phyloP scores from a whole-genome alignment of 2,888 invertebrate species.

The Tetranychus piercei region DNA sequence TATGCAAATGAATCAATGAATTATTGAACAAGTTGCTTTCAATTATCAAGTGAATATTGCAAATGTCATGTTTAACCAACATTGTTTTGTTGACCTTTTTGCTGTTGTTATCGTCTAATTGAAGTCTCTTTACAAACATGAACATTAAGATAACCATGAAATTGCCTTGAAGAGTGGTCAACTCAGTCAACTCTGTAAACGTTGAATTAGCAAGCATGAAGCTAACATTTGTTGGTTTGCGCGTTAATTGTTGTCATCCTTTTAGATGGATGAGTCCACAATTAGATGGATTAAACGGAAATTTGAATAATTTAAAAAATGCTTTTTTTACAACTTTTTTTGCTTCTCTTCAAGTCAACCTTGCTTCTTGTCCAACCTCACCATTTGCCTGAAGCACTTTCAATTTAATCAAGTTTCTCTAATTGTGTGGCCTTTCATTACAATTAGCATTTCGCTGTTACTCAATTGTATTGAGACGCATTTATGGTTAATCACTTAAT shows the following conservation, averaged over 20 bases:
- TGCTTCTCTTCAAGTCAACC: too few species aligned
- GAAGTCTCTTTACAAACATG: background rate
- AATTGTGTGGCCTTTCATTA: background rate
- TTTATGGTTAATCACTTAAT: background rate
- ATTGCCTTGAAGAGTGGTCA: background rate
- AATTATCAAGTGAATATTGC: background rate
- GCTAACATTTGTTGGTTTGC: background rate
- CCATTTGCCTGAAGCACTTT: background rate
- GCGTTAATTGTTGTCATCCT: background rate
- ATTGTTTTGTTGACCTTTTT: background rate
- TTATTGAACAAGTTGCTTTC: background rate
- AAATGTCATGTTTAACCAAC: background rate
- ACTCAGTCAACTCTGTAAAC: background rate
- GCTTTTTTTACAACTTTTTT: too few species aligned
- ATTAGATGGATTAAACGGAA: background rate
- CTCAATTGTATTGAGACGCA: background rate
- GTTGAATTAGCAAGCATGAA: background rate
- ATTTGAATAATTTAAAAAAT: background rate
- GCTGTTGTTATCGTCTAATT: background rate
- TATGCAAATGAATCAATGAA: background rate
- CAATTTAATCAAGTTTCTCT: background rate
- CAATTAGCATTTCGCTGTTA: background rate
- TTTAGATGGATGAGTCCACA: background rate
- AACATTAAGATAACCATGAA: background rate
- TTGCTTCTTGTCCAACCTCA: background rate